Conservation (phyloP, 2,888 invertebrate genomes). For the Microplitis deprimator region DNA sequence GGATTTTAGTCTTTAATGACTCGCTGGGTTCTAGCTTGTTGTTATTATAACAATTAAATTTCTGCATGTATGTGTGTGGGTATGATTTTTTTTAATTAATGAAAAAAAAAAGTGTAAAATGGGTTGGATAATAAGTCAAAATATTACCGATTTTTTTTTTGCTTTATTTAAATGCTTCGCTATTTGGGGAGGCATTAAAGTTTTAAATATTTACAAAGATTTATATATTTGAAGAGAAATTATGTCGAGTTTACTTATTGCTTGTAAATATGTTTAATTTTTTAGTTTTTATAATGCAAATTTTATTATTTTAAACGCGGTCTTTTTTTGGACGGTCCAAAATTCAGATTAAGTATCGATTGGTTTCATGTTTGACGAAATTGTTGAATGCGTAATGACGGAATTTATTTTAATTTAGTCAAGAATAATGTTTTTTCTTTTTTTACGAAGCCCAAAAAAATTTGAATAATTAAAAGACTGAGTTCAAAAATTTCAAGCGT, state of each 20-base stretch:
- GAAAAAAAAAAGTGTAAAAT: background rate
- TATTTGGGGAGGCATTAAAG: background rate
- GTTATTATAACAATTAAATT: constrained; percentile 5
- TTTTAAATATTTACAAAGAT: background rate
- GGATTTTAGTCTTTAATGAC: constrained; percentile 27
- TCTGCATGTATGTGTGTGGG: background rate
- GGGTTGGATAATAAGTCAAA: too few relatives aligned
- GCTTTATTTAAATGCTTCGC: background rate
- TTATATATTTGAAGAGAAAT: background rate
- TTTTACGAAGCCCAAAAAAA: too few relatives aligned
- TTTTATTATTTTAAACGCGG: background rate
- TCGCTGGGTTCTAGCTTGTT: background rate
- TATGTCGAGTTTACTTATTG: background rate
- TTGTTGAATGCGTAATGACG: background rate
- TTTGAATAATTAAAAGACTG: too few relatives aligned
- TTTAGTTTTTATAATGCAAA: background rate
- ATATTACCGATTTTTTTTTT: too few relatives aligned
- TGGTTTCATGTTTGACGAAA: background rate
- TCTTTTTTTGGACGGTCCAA: background rate
- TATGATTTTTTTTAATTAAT: background rate
- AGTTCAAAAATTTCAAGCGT: too few relatives aligned
- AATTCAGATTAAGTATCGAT: background rate
- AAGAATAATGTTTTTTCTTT: too few relatives aligned
- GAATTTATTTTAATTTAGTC: background rate
- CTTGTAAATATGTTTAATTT: background rate